Conservation (phyloP, 2,888 invertebrate genomes). For the Erpobdella octoculata region DNA sequence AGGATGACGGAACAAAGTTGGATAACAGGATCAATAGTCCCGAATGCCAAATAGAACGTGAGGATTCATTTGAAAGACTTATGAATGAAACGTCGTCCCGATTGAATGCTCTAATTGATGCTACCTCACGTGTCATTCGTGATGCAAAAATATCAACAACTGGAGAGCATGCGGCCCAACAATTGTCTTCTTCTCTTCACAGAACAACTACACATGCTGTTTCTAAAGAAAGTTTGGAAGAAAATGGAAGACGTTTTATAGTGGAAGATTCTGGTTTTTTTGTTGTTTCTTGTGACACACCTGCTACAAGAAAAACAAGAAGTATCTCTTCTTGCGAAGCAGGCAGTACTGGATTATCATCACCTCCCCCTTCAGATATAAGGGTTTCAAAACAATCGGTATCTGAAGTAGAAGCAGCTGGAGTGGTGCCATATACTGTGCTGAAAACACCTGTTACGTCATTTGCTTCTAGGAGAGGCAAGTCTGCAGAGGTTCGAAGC, state of each 20-base stretch:
- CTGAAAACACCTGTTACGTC: no score
- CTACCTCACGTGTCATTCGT: conserved; percentile 17
- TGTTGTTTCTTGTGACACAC: conserved; percentile 23
- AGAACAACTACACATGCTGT: background rate
- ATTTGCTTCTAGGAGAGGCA: conserved; percentile 9
- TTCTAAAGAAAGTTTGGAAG: background rate
- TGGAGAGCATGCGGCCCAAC: background rate
- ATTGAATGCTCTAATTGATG: conserved; percentile 24
- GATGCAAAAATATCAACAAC: background rate
- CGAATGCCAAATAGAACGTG: conserved; percentile 8
- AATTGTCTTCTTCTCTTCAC: background rate
- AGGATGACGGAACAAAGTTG: no score
- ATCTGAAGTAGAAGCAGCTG: background rate
- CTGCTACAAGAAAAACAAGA: conserved; percentile 1
- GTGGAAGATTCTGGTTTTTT: conserved; percentile 4
- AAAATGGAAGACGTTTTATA: background rate
- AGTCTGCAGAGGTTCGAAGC: conserved; percentile 8
- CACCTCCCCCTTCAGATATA: background rate
- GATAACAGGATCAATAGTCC: no score
- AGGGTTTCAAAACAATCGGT: background rate
- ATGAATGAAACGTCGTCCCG: conserved; percentile 25
- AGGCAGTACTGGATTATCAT: background rate
- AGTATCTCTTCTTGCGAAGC: background rate
- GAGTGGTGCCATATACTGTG: no score
- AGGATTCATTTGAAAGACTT: conserved; percentile 24